Evolutionary conservation across 2,888 invertebrate species (phyloP).

Genomic region (Sepioteuthis lessoniana): DNA sequence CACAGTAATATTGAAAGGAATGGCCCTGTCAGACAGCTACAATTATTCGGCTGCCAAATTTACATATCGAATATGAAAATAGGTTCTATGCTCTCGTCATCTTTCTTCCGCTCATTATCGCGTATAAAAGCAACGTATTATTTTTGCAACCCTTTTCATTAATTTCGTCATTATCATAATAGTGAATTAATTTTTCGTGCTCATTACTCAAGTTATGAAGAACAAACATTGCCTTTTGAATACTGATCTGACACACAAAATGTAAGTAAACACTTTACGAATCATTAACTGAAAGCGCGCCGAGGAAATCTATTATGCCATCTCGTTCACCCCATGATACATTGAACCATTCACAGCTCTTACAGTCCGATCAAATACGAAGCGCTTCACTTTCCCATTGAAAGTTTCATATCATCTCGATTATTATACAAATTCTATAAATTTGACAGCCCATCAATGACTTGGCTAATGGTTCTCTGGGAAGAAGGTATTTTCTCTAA

Average conservation of each 20-base stretch:
- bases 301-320: background rate
- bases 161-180: background rate
- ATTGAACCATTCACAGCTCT: constrained; percentile 4
- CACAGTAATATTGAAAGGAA: background rate
- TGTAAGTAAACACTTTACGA: background rate
- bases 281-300: background rate
- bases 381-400: background rate
- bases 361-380: constrained; percentile 23
- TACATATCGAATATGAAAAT: background rate
- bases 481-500: too few species aligned
- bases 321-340: background rate
- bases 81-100: background rate
- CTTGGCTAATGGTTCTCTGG: background rate
- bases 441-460: background rate
- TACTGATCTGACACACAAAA: background rate
- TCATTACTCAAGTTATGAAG: constrained; percentile 33
- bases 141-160: background rate
- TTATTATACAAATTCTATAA: background rate
- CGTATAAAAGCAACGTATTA: background rate
- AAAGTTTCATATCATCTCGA: background rate
- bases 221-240: constrained; percentile 23
- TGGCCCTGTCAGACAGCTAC: background rate
- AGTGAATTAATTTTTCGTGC: background rate
- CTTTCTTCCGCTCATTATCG: background rate
- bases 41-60: background rate